These are phyloP conservation scores for Chrysolina americana DNA, from an alignment of 2,888 invertebrate genomes.

Conservation along the genomic window DNA sequence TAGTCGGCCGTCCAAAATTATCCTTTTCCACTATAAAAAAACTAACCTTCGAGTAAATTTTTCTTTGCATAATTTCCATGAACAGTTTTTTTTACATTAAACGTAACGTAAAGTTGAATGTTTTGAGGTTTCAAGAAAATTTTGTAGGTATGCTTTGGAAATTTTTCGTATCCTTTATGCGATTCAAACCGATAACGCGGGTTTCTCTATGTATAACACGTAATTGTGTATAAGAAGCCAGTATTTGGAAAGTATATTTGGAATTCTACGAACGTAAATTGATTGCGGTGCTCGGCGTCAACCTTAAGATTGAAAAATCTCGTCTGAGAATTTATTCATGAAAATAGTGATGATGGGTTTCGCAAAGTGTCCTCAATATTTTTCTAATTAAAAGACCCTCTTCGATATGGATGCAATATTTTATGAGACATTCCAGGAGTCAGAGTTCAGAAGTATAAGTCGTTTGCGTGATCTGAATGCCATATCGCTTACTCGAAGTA, in stretches of 20 bases:
- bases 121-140: too few relatives aligned
- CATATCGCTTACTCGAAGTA: not conserved
- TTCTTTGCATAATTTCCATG: too few relatives aligned
- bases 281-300: not conserved
- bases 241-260: not conserved
- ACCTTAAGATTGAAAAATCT: not conserved
- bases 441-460: not conserved
- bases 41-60: too few relatives aligned
- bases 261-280: not conserved
- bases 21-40: too few relatives aligned
- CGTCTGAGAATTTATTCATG: not conserved
- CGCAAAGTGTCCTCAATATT: not conserved
- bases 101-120: too few relatives aligned
- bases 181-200: too few relatives aligned
- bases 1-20: too few relatives aligned
- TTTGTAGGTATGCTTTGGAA: too few relatives aligned
- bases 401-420: not conserved
- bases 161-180: too few relatives aligned
- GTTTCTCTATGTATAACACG: too few relatives aligned
- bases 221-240: not conserved
- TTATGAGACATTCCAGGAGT: not conserved
- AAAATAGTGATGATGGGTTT: not conserved
- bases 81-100: too few relatives aligned
- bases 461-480: not conserved
- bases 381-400: not conserved